Conservation (phyloP, 2,888 invertebrate genomes). For the Acrocyrtus sp. region DNA sequence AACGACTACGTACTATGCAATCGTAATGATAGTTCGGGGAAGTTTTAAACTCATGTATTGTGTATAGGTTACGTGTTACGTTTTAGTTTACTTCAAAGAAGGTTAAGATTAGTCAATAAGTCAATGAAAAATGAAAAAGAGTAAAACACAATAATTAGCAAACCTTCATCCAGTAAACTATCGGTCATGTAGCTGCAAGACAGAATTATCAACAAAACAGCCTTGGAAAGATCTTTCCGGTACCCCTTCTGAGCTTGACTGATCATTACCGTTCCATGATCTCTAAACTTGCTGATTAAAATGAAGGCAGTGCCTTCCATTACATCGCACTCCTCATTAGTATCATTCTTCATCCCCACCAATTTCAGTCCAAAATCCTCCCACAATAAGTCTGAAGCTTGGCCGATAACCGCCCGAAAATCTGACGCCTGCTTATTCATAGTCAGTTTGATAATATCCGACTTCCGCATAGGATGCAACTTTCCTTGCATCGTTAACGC, state of each 20-base stretch:
- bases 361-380: slow-evolving; percentile 21
- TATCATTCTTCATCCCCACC: slow-evolving; percentile 18
- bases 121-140: no score
- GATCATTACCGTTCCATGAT: not conserved
- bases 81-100: no score
- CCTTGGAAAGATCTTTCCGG: not conserved
- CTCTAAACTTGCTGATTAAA: slow-evolving; percentile 11
- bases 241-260: no score
- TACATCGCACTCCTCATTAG: not conserved
- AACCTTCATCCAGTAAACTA: slow-evolving; percentile 23
- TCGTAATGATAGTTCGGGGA: no score
- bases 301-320: slow-evolving; percentile 18
- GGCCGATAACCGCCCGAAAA: slow-evolving; percentile 7
- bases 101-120: no score
- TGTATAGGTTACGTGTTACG: no score
- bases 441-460: slow-evolving; percentile 12
- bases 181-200: slow-evolving; percentile 19
- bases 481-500: slow-evolving; percentile 2
- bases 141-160: no score
- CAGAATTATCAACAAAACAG: slow-evolving; percentile 19
- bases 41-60: no score
- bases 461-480: slow-evolving; percentile 12
- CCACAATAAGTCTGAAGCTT: not conserved
- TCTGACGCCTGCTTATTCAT: slow-evolving; percentile 28
- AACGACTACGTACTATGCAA: no score